A percentile compares a stretch with the other conserved stretches of the same genome.
Evolutionary conservation across 2,113 vertebrate species (phyloP).

Genomic region (Gymnobelideus leadbeateri): DNA sequence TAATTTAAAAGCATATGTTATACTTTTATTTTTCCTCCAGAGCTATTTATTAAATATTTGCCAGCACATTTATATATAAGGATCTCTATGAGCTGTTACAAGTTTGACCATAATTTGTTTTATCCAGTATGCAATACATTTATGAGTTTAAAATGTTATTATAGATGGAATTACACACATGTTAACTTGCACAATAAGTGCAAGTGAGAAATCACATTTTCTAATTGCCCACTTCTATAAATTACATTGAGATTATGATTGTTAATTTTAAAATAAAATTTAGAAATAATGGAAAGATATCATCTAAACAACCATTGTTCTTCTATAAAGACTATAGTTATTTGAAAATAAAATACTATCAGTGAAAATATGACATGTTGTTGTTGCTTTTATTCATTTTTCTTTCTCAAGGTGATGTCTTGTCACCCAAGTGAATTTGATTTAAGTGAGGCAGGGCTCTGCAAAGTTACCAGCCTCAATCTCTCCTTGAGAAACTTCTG

Average conservation of each 20-base stretch:
- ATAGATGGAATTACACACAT: neutral
- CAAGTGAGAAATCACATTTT: neutral
- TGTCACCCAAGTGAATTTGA: no score
- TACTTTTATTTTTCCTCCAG: neutral
- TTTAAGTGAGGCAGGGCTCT: no score
- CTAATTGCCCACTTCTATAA: neutral
- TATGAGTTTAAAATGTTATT: neutral
- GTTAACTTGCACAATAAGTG: neutral
- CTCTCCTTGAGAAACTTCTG: no score
- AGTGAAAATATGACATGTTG: neutral
- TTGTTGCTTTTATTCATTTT: no score
- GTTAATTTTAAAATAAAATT: neutral
- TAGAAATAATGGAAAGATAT: neutral
- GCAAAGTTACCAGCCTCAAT: no score
- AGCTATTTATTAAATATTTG: neutral
- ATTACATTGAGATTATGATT: neutral
- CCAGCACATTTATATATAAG: neutral
- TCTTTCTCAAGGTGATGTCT: no score
- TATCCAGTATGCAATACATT: neutral
- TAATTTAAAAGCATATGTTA: neutral
- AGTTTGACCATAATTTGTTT: neutral
- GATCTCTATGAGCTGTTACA: neutral
- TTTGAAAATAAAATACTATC: neutral
- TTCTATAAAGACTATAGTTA: neutral
- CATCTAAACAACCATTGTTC: neutral